These are phyloP conservation scores for Xenopus petersii DNA, from an alignment of 2,797 vertebrate genomes.

Conservation along the genomic window DNA sequence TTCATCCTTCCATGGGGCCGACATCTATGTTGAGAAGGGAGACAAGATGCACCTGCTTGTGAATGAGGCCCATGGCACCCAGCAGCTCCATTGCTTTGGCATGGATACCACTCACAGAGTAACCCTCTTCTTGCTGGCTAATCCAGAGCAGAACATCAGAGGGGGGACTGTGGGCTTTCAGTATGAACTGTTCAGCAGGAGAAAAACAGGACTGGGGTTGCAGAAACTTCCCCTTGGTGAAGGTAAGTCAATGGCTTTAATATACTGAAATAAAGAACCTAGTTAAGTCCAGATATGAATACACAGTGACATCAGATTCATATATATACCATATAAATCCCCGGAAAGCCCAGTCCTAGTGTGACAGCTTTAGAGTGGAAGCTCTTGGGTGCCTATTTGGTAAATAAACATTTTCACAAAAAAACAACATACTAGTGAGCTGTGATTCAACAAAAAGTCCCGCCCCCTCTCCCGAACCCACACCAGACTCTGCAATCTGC, in stretches of 20 bases:
- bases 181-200: constrained; percentile 71
- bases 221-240: constrained; percentile 50
- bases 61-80: constrained; percentile 51
- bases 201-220: constrained; percentile 47
- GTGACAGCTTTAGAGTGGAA: too few relatives aligned
- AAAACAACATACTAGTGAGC: too few relatives aligned
- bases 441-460: too few relatives aligned
- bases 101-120: constrained; percentile 53
- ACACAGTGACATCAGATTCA: too few relatives aligned
- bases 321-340: too few relatives aligned
- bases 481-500: too few relatives aligned
- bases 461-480: too few relatives aligned
- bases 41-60: constrained; percentile 66
- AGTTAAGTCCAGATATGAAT: too few relatives aligned
- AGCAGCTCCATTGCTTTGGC: constrained; percentile 68
- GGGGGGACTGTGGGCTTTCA: constrained; percentile 68
- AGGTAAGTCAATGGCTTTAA: constrained; percentile 55
- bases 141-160: constrained; percentile 62
- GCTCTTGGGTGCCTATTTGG: too few relatives aligned
- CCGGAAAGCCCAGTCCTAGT: too few relatives aligned
- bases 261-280: too few relatives aligned
- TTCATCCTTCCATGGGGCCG: constrained; percentile 64
- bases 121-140: constrained; percentile 72
- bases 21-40: constrained; percentile 64
- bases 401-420: too few relatives aligned